Base-by-base conservation (phyloP, 2,797 vertebrate species). In the Lagorchestes hirsutus region DNA sequence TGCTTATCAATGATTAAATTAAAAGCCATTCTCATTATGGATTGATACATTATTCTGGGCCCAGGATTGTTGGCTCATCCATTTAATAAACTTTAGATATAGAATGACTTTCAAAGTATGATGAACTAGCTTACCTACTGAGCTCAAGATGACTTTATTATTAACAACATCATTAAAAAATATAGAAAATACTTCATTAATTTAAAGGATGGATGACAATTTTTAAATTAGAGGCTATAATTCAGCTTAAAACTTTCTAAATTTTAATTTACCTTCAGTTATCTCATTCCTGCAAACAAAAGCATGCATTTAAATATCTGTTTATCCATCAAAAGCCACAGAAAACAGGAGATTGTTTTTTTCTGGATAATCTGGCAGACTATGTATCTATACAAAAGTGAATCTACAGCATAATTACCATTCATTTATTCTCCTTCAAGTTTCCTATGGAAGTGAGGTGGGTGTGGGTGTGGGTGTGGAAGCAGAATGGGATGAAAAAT, bases 151-250 rank as follows among this genome's bases (percentile, higher is more conserved):
- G 94, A 92, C 82, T 96, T 93, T 91, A 97, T 95, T 98, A 98
- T 96, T 97, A 98, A 97, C 18, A 92, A 74, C 27, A 92, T 91
- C 91, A 96, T 97, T 98, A 98, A 97, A 98, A 56, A 98, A 40
- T 10, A 95, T 91, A 95, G 55, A n/a, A 14, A 74, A 29, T 97
- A 82, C 96, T 96, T 95, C 74, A 95, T 97, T 90, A 98, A 95
- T 97, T 96, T 97, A 96, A 96, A 97, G 57, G 92, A 98, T 95
- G 34, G 62, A 82, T 95, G 92, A 95, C 96, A 93, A 82, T 97
- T n/a, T 90, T 98, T 97, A 94, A 95, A 96, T 96, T 97, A 97
- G 40, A 91, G 67, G 52, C 54, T 56, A 74, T 95, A 96, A 97
- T 93, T 97, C 74, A 95, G 0, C n/a, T 87, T 28, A 46, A 97